Evolutionary conservation across 2,888 invertebrate genomes (phyloP), one percentile per base, ranked within the genome.

Genomic region (Pterostichus madidus): DNA sequence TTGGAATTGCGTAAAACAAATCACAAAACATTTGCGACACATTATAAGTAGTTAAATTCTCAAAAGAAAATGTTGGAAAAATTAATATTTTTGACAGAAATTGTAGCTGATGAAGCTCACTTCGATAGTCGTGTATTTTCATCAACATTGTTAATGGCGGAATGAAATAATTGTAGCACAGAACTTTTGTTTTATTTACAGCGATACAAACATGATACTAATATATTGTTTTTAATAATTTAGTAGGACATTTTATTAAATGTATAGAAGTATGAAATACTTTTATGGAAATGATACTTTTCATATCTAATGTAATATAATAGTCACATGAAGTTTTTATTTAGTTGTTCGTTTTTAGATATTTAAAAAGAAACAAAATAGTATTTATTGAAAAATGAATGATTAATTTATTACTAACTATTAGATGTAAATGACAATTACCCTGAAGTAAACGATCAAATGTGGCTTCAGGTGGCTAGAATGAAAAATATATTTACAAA

Each of bases 21-120:
- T 71, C 44, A 31, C 13, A 71, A 10, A 71, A 44, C 35, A 71
- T 15, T 71, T 71, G 39, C 5, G 46, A 10, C 8, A 71, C 7
- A 44, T 64, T 32, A 8, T 39, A 44, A 4, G 3, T 1, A 35
- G 0, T 13, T 32, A 64, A 32, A 39, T 71, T 71, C 13, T 44
- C 71, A 10, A 71, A 71, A 3, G 15, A 46, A 44, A 71, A 71
- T 44, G 44, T 17, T 7, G 71, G 71, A 31, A 71, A 71, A 44
- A 71, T 6, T 71, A 46, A 17, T 7, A 71, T 2, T 71, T 44
- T 71, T 8, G 71, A 44, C 24, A 71, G 35, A n/a, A 71, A 15
- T 15, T 39, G 8, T 5, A 71, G 10, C 13, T 71, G 44, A 10
- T 44, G 39, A 5, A 44, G 13, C 35, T 71, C 71, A 46, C 8